Conservation (phyloP, 2,113 vertebrate species). For the Hemiscyllium ocellatum region DNA sequence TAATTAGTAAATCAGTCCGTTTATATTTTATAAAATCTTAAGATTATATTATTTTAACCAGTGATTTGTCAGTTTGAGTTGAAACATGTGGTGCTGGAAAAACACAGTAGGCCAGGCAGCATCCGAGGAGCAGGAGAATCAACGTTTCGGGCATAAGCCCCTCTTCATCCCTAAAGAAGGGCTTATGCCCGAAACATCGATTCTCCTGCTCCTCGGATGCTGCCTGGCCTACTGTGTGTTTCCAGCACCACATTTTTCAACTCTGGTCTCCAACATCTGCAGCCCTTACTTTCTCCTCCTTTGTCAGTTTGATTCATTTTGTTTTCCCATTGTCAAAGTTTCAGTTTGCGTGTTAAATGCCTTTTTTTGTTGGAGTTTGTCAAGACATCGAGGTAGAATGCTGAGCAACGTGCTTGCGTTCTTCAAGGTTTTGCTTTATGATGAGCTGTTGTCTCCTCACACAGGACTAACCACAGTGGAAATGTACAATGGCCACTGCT, state of each 20-base stretch:
- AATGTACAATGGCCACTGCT: background rate
- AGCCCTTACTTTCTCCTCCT: too few species aligned
- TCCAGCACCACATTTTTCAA: too few species aligned
- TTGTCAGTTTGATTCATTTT: background rate
- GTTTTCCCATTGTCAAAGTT: background rate
- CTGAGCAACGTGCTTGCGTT: background rate
- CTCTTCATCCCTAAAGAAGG: too few species aligned
- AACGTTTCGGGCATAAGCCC: too few species aligned
- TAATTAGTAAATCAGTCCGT: background rate
- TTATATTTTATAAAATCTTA: background rate
- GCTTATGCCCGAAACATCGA: too few species aligned
- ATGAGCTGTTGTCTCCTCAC: background rate
- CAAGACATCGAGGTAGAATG: background rate
- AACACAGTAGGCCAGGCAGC: too few species aligned
- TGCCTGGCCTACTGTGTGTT: too few species aligned
- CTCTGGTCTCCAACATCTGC: too few species aligned
- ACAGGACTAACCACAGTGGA: background rate
- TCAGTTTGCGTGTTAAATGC: background rate
- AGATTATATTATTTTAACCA: slow-evolving; percentile 14
- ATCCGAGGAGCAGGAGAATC: too few species aligned
- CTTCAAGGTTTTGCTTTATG: background rate
- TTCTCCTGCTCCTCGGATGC: too few species aligned
- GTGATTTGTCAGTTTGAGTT: background rate
- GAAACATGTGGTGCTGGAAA: too few species aligned
- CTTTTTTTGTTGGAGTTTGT: background rate